Evolutionary conservation across 2,113 vertebrate genomes (phyloP), one percentile per base, ranked within the genome.

Genomic region (Spilogale gracilis): DNA sequence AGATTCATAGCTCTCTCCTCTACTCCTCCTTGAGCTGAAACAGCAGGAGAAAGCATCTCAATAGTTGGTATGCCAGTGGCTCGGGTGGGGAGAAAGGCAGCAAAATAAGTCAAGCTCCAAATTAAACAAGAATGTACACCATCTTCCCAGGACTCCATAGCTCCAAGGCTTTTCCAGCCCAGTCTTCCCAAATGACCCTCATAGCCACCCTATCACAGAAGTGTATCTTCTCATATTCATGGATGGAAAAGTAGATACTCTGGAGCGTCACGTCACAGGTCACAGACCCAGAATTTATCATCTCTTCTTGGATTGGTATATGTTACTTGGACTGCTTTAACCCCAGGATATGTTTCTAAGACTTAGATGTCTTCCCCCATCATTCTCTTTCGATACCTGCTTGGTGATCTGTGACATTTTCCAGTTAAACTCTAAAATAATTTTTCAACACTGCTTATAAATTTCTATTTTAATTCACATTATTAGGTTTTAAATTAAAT

Each of bases 341-440:
- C 71, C 60, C 17, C 52, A 93, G 20, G 50, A 45, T 67, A 23
- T 73, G 61, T 78, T 87, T 63, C 60, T 74, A 92, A 91, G 96
- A 43, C 58, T 50, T 63, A 6, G 32, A 83, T 74, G 18, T n/a
- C 30, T 74, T 25, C 17, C 45, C 23, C 9, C 11, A n/a, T 14
- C 30, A 30, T 69, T 96, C n/a, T 92, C 56, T 96, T 69, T 67
- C 17, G 80, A 79, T 32, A 56, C 65, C 45, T 93, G 25, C 6
- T 76, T 69, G 60, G 74, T 63, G 27, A 83, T 79, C 61, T 52
- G 14, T 86, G 56, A 32, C 61, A 91, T 43, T 89, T 80, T 86
- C 74, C 85, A 91, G 45, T 90, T 71, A 86, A 97, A 95, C 21
- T 61, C 60, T 61, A 80, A 67, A 83, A 94, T 52, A 6, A 27